Percentiles rank a stretch among this genome's conserved stretches.
These are phyloP conservation scores for Squalus acanthias DNA, from an alignment of 2,797 vertebrate species.

Conservation along the genomic window DNA sequence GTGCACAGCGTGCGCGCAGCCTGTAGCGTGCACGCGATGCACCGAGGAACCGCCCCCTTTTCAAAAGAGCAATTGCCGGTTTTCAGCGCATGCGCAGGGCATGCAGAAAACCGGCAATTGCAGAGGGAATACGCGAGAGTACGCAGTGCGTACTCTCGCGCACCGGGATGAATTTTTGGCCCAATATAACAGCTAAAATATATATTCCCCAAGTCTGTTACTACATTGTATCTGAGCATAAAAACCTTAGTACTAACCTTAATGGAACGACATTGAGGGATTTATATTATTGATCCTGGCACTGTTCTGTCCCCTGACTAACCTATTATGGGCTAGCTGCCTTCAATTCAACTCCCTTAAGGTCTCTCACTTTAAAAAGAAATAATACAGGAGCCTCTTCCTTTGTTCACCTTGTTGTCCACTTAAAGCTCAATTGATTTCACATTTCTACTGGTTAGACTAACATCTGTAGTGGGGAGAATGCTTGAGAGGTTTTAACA, in stretches of 20 bases:
- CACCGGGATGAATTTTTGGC: too few relatives aligned
- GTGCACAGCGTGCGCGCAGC: too few relatives aligned
- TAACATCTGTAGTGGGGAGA: background rate
- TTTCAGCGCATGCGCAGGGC: too few relatives aligned
- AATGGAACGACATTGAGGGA: background rate
- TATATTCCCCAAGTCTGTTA: background rate
- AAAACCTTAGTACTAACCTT: background rate
- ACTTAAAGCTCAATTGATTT: constrained; percentile 17
- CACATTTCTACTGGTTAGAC: constrained; percentile 2
- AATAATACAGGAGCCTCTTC: background rate
- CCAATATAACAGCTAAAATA: background rate
- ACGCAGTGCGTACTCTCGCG: too few relatives aligned
- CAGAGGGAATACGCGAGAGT: too few relatives aligned
- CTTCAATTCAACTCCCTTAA: constrained; percentile 22
- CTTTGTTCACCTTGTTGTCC: background rate
- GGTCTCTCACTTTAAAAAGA: background rate
- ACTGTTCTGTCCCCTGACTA: background rate
- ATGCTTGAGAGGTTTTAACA: background rate
- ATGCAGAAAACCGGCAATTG: too few relatives aligned
- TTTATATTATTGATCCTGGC: background rate
- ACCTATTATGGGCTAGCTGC: background rate
- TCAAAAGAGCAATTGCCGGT: too few relatives aligned
- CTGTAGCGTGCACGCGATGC: too few relatives aligned
- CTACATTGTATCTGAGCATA: background rate
- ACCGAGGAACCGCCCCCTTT: too few relatives aligned